A percentile compares a stretch with the other conserved stretches of the same genome.
These are phyloP conservation scores for Melanotaenia maccullochi DNA, from an alignment of 2,797 vertebrate genomes.

Conservation along the genomic window DNA sequence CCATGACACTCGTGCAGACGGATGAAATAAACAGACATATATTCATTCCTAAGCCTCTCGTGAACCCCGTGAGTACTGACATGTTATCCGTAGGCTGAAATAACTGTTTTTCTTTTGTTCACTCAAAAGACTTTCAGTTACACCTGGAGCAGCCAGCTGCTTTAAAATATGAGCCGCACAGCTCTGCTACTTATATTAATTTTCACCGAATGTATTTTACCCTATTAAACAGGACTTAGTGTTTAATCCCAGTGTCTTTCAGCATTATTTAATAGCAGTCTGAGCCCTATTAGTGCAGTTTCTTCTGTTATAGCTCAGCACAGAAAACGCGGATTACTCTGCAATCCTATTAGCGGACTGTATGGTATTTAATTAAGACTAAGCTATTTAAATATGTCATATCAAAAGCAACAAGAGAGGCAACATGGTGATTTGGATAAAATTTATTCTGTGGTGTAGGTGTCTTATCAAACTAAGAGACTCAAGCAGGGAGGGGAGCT, in stretches of 20 bases:
- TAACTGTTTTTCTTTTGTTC: constrained; percentile 87
- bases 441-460: background rate
- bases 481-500: background rate
- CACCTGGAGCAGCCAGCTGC: constrained; percentile 88
- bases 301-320: constrained; percentile 53
- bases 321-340: constrained; percentile 63
- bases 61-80: constrained; percentile 87
- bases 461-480: background rate
- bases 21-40: constrained; percentile 90
- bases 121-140: constrained; percentile 91
- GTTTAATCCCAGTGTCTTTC: constrained; percentile 89
- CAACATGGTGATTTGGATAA: background rate
- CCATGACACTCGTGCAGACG: constrained; percentile 78
- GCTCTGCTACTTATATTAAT: constrained; percentile 48
- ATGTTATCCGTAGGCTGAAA: constrained; percentile 90
- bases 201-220: constrained; percentile 77
- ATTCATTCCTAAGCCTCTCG: constrained; percentile 85
- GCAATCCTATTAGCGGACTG: constrained; percentile 72
- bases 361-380: constrained; percentile 62
- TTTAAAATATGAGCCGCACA: constrained; percentile 77
- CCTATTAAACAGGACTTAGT: constrained; percentile 89
- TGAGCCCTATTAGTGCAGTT: constrained; percentile 75
- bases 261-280: constrained; percentile 89
- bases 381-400: constrained; percentile 20
- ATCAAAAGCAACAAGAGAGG: constrained; percentile 17